Conservation (phyloP, 2,797 vertebrate genomes). For the Sebastolobus altivelis region DNA sequence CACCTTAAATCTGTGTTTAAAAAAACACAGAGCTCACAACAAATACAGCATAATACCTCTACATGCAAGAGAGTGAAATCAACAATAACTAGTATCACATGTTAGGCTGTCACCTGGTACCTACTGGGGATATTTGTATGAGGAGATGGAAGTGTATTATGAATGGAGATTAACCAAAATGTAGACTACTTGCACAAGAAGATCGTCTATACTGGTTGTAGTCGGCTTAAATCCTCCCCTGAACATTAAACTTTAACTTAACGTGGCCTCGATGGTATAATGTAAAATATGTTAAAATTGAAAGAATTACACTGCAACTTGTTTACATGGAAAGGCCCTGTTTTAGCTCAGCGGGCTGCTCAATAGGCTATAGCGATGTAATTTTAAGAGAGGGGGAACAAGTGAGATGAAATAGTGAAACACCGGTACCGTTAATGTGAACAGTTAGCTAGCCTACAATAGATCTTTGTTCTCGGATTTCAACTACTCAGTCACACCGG, state of each 20-base stretch:
- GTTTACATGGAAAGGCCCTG: background rate
- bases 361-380: background rate
- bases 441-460: conserved; percentile 60
- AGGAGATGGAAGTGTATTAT: background rate
- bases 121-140: background rate
- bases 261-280: background rate
- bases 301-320: background rate
- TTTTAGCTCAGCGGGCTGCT: background rate
- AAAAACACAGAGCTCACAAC: conserved; percentile 4
- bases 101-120: conserved; percentile 2
- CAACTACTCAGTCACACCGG: conserved; percentile 52
- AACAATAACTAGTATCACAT: conserved; percentile 1
- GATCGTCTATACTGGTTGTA: background rate
- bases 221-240: background rate
- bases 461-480: conserved; percentile 81
- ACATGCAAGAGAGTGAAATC: background rate
- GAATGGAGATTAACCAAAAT: background rate
- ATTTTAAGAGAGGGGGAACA: background rate
- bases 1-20: background rate
- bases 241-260: conserved; percentile 18
- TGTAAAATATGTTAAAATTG: conserved; percentile 24
- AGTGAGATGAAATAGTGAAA: background rate
- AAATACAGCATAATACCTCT: background rate
- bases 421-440: conserved; percentile 24
- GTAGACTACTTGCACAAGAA: background rate